Base-by-base conservation (phyloP, 2,797 vertebrate genomes). In the Macropodus opercularis region DNA sequence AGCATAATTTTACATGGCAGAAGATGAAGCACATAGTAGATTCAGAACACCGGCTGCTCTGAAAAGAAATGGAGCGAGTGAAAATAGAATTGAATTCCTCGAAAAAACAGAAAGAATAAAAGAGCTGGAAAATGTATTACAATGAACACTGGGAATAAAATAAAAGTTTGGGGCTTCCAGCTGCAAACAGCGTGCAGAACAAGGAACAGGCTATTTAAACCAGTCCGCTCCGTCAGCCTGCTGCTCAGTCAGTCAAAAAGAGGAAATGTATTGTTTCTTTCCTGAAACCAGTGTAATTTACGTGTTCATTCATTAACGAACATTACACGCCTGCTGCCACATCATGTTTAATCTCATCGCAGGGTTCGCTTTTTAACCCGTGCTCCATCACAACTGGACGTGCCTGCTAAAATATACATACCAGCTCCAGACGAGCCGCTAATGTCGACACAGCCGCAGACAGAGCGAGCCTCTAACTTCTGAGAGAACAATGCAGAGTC, bases 51-150 rank as follows among this genome's bases (percentile, higher is more conserved):
- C 32, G 71, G 27, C 72, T 54, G 41, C 53, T 39, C 56, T 77
- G 68, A 73, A 77, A 75, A 75, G 76, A 83, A 85, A 89, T 71
- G 72, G 66, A 87, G 86, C 63, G 63, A 83, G 84, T 53, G 63
- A 88, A 87, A 87, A 76, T 65, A 77, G 61, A 79, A 84, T 84
- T 84, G 74, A 85, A 85, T 86, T 85, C 74, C 55, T 71, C 57
- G 61, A 34, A 85, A 87, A 87, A 84, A 71, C 19, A 48, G 39
- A 64, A 52, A 75, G 57, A 82, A 80, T 75, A 75, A 85, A 73
- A 69, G 49, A 58, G 44, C 32, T 8, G 31, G 36, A 65, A 83
- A 84, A 75, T 66, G 62, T 80, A 77, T 76, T 84, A 84, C 60
- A 77, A 56, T 43, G 50, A 80, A 78, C 68, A 75, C 61, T 6